Conservation (phyloP, 1,140 invertebrate genomes). For the Drosophila ambigua region DNA sequence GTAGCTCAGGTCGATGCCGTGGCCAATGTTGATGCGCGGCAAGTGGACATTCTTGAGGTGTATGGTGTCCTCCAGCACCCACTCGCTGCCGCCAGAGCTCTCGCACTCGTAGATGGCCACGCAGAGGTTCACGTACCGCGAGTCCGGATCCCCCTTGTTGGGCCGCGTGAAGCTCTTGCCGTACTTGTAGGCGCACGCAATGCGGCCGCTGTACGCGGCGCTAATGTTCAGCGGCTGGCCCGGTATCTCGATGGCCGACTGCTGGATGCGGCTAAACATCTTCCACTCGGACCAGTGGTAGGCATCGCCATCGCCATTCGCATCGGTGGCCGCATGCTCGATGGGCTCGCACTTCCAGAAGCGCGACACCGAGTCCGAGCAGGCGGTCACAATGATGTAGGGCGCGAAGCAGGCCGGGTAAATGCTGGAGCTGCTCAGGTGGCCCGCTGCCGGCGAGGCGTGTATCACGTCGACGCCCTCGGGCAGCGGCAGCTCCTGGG, state of each 20-base stretch:
- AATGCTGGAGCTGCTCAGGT: slow-evolving; percentile 98
- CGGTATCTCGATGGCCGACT: slow-evolving; percentile 94
- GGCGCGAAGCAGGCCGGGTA: slow-evolving; percentile 99
- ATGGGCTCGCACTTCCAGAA: slow-evolving; percentile 92
- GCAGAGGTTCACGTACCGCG: slow-evolving; percentile 95
- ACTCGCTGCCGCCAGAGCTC: slow-evolving; percentile 98
- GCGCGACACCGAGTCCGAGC: slow-evolving; percentile 91
- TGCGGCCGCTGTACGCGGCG: slow-evolving; percentile 97
- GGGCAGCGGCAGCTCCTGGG: slow-evolving; percentile 93
- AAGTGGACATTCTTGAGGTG: slow-evolving; percentile 94
- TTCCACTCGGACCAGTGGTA: slow-evolving; percentile 95
- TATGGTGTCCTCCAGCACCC: slow-evolving; percentile 99
- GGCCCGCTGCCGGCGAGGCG: slow-evolving; percentile 96
- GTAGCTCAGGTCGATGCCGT: slow-evolving; percentile 92
- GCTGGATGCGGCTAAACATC: slow-evolving; percentile 92
- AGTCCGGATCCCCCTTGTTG: slow-evolving; percentile 90
- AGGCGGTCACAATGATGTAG: slow-evolving; percentile 97
- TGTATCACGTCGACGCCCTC: slow-evolving; percentile 96
- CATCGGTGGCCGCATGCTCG: slow-evolving; percentile 40
- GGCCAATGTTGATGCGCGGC: slow-evolving; percentile 91
- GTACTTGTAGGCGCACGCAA: slow-evolving; percentile 98
- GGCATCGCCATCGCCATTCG: slow-evolving; percentile 84
- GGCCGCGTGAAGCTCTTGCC: slow-evolving; percentile 93
- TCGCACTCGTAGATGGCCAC: slow-evolving; percentile 99
- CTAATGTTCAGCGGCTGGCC: slow-evolving; percentile 96